Base-by-base conservation (phyloP, 2,797 vertebrate species). In the Acridotheres tristis region DNA sequence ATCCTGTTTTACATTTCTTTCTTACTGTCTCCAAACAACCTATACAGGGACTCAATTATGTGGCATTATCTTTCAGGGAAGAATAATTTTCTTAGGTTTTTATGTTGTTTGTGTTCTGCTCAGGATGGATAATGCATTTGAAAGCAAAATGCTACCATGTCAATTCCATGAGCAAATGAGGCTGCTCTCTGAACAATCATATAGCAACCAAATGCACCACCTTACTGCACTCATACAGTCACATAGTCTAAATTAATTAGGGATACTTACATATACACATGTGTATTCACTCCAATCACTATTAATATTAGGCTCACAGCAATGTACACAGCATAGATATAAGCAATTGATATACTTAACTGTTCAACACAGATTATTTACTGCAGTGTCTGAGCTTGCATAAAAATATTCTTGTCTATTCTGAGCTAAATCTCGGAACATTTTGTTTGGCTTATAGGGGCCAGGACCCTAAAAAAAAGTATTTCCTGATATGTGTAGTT, bases 1-100 rank as follows among this genome's bases (percentile, higher is more conserved):
- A 96, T 92, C 96, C 98, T 98, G 98, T 98, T 98, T 97, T 97
- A 98, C 98, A 98, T 97, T 98, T 98, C 97, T 98, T 98, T 98
- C 97, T 98, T 96, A 95, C 95, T 96, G 96, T 98, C 96, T 96
- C 97, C 95, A 97, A 98, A 98, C 96, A 98, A 94, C 97, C 96
- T 96, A 96, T 92, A 96, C 96, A 97, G 97, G 97, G 96, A 97
- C 94, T 97, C 97, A 97, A 98, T 98, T 97, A 97, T 92, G 81
- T 95, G 95, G 95, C 83, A 90, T 97, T 97, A 93, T 97, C 96
- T 97, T 98, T 97, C 88, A 57, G 90, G 92, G 95, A 97, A 97
- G 94, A 98, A 96, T 97, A 48, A 91, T 97, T 97, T 96, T 94
- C 91, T 93, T 95, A 88, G 75, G 73, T 96, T 84, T 93, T 85